phyloP scores from a whole-genome alignment of 2,888 invertebrate species.

The Syrista parreyssii region DNA sequence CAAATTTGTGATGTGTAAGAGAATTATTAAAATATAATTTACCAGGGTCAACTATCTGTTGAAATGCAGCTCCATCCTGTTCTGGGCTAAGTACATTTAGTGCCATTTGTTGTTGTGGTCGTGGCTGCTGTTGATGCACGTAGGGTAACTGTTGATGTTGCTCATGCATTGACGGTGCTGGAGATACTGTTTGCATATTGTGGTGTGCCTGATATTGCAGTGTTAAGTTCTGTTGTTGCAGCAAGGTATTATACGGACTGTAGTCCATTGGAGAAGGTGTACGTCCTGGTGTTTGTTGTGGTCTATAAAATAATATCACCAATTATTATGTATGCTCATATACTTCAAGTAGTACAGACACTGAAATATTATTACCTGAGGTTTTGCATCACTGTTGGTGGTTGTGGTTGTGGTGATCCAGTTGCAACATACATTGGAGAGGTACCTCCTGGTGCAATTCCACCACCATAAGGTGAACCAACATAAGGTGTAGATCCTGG shows the following conservation, averaged over 20 bases:
- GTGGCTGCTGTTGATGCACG: constrained; percentile 20
- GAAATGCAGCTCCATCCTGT: constrained; percentile 30
- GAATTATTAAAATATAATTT: constrained; percentile 3
- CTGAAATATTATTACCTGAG: constrained; percentile 35
- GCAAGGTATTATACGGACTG: constrained; percentile 36
- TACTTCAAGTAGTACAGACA: background rate
- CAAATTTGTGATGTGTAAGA: background rate
- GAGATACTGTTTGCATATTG: background rate
- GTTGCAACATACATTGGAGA: constrained; percentile 38
- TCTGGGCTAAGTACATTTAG: constrained; percentile 35
- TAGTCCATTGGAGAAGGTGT: constrained; percentile 52
- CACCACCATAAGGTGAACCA: constrained; percentile 34
- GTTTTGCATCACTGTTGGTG: constrained; percentile 30
- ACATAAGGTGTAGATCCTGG: constrained; percentile 24
- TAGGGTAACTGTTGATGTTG: constrained; percentile 31
- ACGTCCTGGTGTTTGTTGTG: constrained; percentile 36
- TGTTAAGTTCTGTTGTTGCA: constrained; percentile 36
- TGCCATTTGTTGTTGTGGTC: constrained; percentile 29
- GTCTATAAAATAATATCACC: background rate
- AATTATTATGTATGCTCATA: background rate
- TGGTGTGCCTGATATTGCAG: constrained; percentile 30
- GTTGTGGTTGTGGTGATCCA: constrained; percentile 31
- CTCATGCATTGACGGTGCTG: background rate
- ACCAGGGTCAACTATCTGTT: constrained; percentile 37
- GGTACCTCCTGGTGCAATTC: constrained; percentile 29